These are phyloP conservation scores for Sternotherus odoratus DNA, from an alignment of 2,797 vertebrate genomes.

Conservation along the genomic window DNA sequence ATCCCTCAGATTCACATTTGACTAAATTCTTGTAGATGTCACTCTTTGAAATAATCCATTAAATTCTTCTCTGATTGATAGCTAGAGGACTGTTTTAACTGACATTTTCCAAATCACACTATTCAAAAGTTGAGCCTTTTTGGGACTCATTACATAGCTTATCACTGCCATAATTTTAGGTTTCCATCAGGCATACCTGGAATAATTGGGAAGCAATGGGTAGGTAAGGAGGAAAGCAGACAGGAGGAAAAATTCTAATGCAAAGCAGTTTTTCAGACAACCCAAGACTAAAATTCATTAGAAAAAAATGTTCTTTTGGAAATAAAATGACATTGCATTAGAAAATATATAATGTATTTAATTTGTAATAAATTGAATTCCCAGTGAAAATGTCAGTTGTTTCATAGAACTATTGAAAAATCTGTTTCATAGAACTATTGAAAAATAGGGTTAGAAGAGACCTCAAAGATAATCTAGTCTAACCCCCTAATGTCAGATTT, in stretches of 20 bases:
- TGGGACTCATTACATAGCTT: neutral
- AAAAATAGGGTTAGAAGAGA: too few species aligned
- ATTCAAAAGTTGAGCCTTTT: neutral
- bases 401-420: neutral
- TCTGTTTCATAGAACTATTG: neutral
- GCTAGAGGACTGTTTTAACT: neutral
- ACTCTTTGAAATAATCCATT: neutral
- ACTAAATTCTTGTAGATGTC: neutral
- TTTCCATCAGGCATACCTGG: neutral
- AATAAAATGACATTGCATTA: neutral
- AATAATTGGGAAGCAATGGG: neutral
- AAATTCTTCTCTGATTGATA: neutral
- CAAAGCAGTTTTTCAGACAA: neutral
- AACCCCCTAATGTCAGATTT: too few species aligned
- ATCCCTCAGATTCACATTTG: conserved; percentile 1
- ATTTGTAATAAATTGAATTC: neutral
- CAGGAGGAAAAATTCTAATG: neutral
- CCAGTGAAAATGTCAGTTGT: neutral
- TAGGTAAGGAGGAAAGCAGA: neutral
- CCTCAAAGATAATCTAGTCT: too few species aligned
- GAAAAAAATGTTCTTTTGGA: neutral
- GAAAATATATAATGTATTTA: neutral
- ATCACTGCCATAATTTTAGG: neutral
- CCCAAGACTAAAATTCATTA: neutral
- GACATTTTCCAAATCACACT: neutral